phyloP scores from a whole-genome alignment of 2,888 invertebrate species.

The Unio delphinus region DNA sequence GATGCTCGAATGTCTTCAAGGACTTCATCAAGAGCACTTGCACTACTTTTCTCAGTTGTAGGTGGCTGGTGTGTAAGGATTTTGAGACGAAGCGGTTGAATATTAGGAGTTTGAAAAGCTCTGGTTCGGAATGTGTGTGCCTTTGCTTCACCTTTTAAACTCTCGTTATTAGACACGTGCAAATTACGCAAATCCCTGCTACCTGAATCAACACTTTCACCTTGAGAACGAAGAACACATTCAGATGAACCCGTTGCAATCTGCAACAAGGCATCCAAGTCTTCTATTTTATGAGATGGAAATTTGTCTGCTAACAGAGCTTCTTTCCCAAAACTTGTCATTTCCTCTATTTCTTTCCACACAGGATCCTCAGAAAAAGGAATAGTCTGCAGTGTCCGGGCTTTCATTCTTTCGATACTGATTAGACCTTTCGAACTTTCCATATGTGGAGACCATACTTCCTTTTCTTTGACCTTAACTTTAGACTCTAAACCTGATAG shows the following conservation, averaged over 20 bases:
- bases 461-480: conserved; percentile 10
- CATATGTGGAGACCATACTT: conserved; percentile 64
- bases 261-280: conserved; percentile 31
- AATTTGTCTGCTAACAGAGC: conserved; percentile 8
- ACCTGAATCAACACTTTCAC: too few species aligned
- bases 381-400: conserved; percentile 62
- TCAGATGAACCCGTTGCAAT: conserved; percentile 17
- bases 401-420: conserved; percentile 62
- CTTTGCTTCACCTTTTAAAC: too few species aligned
- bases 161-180: too few species aligned
- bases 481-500: too few species aligned
- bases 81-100: conserved; percentile 52
- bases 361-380: conserved; percentile 64
- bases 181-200: too few species aligned
- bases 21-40: conserved; percentile 61
- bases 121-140: conserved; percentile 14
- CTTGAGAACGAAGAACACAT: too few species aligned
- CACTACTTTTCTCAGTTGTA: conserved; percentile 38
- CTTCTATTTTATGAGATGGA: conserved; percentile 27
- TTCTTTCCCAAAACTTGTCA: conserved; percentile 55
- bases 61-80: conserved; percentile 15
- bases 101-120: conserved; percentile 52
- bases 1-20: conserved; percentile 59
- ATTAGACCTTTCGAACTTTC: conserved; percentile 59
- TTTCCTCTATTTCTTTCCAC: conserved; percentile 63